These are phyloP conservation scores for Serinus canaria DNA, from an alignment of 2,113 vertebrate genomes.

Conservation along the genomic window DNA sequence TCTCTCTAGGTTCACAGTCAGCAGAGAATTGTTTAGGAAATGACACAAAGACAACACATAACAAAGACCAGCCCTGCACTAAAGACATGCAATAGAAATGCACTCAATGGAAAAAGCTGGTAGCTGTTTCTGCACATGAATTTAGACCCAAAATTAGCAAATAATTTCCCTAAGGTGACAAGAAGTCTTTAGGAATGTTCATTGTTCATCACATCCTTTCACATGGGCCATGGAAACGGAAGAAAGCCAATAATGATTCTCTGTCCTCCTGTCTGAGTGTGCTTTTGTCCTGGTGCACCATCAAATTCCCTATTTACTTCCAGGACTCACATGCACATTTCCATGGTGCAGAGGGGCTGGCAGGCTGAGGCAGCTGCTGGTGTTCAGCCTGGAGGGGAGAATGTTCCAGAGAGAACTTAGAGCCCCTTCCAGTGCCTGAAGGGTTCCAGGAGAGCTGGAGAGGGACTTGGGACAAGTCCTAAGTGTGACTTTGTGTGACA, in stretches of 20 bases:
- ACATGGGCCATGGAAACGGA: not conserved
- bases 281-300: not conserved
- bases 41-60: not conserved
- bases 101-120: not conserved
- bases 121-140: not conserved
- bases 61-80: not conserved
- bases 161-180: not conserved
- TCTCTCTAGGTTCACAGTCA: not conserved
- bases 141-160: not conserved
- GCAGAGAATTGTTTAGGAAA: not conserved
- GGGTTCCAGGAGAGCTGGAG: not conserved
- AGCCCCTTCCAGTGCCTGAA: not conserved
- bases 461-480: not conserved
- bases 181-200: not conserved
- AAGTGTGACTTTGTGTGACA: not conserved
- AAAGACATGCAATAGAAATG: not conserved
- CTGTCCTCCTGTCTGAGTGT: not conserved
- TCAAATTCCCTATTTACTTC: not conserved
- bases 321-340: not conserved
- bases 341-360: not conserved
- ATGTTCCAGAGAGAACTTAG: not conserved
- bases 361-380: not conserved
- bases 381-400: not conserved
- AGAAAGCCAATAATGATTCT: not conserved
- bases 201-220: not conserved